A percentile compares a stretch with the other conserved stretches of the same genome.
These are phyloP conservation scores for Caenorhabditis remanei DNA, from an alignment of 1,140 invertebrate genomes.

Conservation along the genomic window DNA sequence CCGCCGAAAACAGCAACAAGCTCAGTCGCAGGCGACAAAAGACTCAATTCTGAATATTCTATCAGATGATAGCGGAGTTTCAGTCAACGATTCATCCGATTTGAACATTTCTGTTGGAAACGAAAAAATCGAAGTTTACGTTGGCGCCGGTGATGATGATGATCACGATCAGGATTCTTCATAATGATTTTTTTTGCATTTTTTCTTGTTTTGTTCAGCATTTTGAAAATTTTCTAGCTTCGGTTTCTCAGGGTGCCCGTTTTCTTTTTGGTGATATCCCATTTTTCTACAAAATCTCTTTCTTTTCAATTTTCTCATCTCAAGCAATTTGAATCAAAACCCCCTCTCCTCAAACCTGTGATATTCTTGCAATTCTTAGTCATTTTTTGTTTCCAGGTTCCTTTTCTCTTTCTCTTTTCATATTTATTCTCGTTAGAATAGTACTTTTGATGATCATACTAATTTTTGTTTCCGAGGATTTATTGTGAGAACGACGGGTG, in stretches of 20 bases:
- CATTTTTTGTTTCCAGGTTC: constrained; percentile 5
- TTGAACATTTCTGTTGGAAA: constrained; percentile 37
- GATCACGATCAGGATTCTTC: constrained; percentile 12
- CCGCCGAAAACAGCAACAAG: constrained; percentile 41
- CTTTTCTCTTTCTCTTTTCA: background rate
- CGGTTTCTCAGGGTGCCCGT: constrained; percentile 10
- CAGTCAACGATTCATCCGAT: constrained; percentile 31
- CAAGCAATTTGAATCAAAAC: background rate
- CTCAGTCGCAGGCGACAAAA: constrained; percentile 7
- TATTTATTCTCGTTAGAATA: constrained; percentile 49
- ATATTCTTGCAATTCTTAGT: constrained; percentile 20
- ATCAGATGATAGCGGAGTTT: constrained; percentile 38
- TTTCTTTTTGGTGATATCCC: constrained; percentile 1
- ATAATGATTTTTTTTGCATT: background rate
- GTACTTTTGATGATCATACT: background rate
- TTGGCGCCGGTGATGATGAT: constrained; percentile 1
- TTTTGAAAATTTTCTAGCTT: background rate
- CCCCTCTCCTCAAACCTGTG: background rate
- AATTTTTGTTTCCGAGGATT: constrained; percentile 7
- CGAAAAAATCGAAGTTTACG: constrained; percentile 40
- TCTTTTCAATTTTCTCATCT: background rate
- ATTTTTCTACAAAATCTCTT: background rate
- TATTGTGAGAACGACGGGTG: background rate
- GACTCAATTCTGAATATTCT: constrained; percentile 43
- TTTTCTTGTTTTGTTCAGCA: background rate